phyloP scores from a whole-genome alignment of 2,113 vertebrate genomes.

The Serinus canaria region DNA sequence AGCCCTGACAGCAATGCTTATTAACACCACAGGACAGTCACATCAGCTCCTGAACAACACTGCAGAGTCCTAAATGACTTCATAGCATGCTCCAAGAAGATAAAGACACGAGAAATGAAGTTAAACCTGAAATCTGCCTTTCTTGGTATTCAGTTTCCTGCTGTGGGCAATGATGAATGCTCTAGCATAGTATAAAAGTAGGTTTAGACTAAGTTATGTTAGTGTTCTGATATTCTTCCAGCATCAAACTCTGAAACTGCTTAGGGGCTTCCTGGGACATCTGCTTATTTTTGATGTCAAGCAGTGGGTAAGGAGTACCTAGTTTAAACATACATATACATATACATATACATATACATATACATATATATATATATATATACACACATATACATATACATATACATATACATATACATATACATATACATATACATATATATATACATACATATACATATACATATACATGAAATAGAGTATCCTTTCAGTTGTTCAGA shows the following conservation, averaged over 20 bases:
- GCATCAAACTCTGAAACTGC: neutral
- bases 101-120: neutral
- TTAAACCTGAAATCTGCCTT: neutral
- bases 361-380: neutral
- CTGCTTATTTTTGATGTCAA: neutral
- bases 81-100: neutral
- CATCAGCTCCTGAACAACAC: neutral
- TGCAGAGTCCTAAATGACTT: neutral
- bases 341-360: neutral
- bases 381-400: too few relatives aligned
- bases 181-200: neutral
- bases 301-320: neutral
- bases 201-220: neutral
- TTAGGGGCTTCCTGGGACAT: neutral
- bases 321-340: neutral
- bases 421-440: neutral
- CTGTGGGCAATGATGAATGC: neutral
- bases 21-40: neutral
- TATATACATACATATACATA: neutral
- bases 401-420: neutral
- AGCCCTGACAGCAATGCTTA: neutral
- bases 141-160: neutral
- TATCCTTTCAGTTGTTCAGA: neutral
- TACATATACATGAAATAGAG: neutral
- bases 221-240: neutral